Base-by-base conservation (phyloP, 2,113 vertebrate species). In the Helogale parvula region DNA sequence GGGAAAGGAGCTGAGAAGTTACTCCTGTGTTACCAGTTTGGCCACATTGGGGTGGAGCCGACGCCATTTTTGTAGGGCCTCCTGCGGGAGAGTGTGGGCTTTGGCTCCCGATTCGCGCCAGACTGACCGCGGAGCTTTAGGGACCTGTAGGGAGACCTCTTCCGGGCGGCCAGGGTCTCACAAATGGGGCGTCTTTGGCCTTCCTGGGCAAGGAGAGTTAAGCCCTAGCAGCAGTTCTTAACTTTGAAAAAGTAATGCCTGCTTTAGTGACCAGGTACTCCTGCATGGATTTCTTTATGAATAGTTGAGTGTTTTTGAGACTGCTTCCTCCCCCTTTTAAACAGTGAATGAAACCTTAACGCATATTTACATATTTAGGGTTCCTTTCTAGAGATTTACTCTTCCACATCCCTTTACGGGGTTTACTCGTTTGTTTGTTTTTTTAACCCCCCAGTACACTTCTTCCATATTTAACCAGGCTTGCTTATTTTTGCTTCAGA, bases 41-140 rank as follows among this genome's bases (percentile, higher is more conserved):
- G 90, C 74, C 96, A 88, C 89, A 84, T 25, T 90, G 96, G 97
- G 97, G 96, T 98, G 96, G 96, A 98, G 97, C 96, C 96, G 98
- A 96, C 98, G 98, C 98, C 98, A 98, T 98, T 97, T 98, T 98
- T 96, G 96, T 96, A 76, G 92, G 96, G 97, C 97, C 95, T 98
- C 87, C 66, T 91, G 93, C 66, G 76, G 76, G 93, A 90, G 83
- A 93, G 88, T 57, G 85, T 93, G 93, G 92, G 93, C 27, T 97
- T 83, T 68, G 47, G 63, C 86, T 68, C 50, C 90, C 2, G 38
- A 19, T 96, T 97, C 76, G 97, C 97, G 94, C 98, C 96, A 82
- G 81, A 25, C 45, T 84, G 93, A 77, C 57, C 65, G 7, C 27
- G 41, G 52, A 27, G 69, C 19, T 6, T 0, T 16, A 2, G 35